Percentiles rank a stretch among this genome's conserved stretches.
phyloP scores from a whole-genome alignment of 2,797 vertebrate species.

The Micromesistius poutassou region DNA sequence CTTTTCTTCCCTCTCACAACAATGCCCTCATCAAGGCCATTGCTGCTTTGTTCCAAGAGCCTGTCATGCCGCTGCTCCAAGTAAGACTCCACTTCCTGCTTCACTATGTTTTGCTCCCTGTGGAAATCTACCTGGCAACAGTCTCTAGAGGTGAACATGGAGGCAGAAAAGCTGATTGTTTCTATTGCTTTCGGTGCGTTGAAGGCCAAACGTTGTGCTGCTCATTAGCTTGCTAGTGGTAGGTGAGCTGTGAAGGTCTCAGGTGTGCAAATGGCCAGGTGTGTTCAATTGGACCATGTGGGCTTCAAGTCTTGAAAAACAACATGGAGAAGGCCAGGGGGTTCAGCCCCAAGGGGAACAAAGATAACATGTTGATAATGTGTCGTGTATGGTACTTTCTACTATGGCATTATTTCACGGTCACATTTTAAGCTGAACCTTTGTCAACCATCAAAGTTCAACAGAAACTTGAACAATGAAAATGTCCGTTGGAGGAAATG shows the following conservation, averaged over 20 bases:
- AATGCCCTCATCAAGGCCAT: neutral
- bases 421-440: neutral
- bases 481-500: neutral
- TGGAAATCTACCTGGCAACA: neutral
- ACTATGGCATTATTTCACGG: neutral
- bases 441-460: too few species aligned
- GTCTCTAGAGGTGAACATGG: neutral
- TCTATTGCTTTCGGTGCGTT: neutral
- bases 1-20: neutral
- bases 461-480: neutral
- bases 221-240: neutral
- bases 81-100: neutral
- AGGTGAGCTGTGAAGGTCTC: neutral
- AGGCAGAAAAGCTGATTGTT: neutral
- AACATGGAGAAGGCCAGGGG: neutral
- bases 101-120: neutral
- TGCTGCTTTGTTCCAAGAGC: neutral
- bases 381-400: neutral
- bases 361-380: neutral
- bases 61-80: neutral
- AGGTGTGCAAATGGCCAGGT: neutral
- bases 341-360: neutral
- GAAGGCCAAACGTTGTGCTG: neutral
- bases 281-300: neutral
- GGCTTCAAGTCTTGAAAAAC: neutral